Evolutionary conservation across 2,888 invertebrate species (phyloP).

Genomic region (Clusia tigrina): DNA sequence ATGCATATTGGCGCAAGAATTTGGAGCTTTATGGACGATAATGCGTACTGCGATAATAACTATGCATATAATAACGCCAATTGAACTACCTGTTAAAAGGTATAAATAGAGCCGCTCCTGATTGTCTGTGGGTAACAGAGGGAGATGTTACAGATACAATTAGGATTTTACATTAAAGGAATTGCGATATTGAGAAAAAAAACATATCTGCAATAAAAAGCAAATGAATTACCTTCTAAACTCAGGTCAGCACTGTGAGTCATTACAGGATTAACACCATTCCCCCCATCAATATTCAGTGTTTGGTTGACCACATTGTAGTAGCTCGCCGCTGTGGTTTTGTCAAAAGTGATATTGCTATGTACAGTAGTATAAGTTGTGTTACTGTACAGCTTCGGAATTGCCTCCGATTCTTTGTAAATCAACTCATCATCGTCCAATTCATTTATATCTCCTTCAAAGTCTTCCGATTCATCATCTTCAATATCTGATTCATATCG

Average conservation of each 20-base stretch:
- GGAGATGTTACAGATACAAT: conserved; percentile 24
- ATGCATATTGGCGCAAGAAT: conserved; percentile 65
- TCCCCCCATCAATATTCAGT: conserved; percentile 46
- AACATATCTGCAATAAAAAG: no score
- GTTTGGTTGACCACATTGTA: conserved; percentile 44
- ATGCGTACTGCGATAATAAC: conserved; percentile 75
- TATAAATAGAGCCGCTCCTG: conserved; percentile 77
- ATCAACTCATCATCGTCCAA: conserved; percentile 68
- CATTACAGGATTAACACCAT: conserved; percentile 60
- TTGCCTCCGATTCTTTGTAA: conserved; percentile 69
- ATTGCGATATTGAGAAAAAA: no score
- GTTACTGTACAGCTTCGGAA: conserved; percentile 65
- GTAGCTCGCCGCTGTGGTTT: conserved; percentile 38
- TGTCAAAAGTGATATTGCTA: conserved; percentile 40
- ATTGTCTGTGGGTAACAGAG: conserved; percentile 52
- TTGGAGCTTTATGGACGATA: conserved; percentile 72
- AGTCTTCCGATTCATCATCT: conserved; percentile 75
- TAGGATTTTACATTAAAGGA: no score
- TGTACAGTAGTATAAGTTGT: conserved; percentile 46
- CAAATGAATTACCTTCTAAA: conserved; percentile 62
- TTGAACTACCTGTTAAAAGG: conserved; percentile 77
- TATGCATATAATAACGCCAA: conserved; percentile 76
- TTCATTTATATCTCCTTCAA: conserved; percentile 67
- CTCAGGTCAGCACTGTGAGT: conserved; percentile 60
- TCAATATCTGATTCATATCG: conserved; percentile 81